phyloP scores from a whole-genome alignment of 2,113 vertebrate species.

The Hypocryptadius cinnamomeus region DNA sequence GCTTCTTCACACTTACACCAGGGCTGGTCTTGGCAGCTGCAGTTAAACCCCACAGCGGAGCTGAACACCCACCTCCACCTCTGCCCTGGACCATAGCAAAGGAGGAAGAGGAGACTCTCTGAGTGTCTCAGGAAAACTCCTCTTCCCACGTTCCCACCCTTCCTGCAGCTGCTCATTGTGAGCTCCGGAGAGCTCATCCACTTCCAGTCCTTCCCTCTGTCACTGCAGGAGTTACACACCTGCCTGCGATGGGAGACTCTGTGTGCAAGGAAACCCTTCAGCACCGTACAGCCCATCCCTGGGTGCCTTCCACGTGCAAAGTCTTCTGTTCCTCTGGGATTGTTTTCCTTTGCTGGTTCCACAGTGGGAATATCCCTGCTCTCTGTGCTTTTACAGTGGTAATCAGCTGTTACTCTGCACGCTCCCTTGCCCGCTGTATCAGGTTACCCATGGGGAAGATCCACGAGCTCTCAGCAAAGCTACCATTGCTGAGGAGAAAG shows the following conservation, averaged over 20 bases:
- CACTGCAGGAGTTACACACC: fast-evolving
- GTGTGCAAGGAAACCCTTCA: neutral
- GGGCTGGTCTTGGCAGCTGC: neutral
- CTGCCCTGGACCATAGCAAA: neutral
- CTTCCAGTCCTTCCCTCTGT: no score
- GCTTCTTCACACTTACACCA: fast-evolving
- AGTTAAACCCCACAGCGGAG: fast-evolving
- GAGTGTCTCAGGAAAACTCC: neutral
- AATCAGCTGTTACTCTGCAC: neutral
- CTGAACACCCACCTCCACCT: neutral
- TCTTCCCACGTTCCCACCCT: neutral
- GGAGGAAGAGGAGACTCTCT: neutral
- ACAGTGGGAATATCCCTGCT: neutral
- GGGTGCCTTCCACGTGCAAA: neutral
- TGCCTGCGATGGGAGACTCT: neutral
- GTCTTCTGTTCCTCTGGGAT: neutral
- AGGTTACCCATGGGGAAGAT: neutral
- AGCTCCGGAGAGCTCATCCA: neutral
- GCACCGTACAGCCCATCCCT: neutral
- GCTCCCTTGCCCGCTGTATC: neutral
- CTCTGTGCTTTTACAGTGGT: neutral
- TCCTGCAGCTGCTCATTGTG: neutral
- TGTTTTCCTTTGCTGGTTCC: neutral
- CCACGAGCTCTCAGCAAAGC: fast-evolving
- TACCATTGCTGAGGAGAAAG: neutral